Conservation (phyloP, 2,888 invertebrate genomes). For the Parapristionchus giblindavisi region DNA sequence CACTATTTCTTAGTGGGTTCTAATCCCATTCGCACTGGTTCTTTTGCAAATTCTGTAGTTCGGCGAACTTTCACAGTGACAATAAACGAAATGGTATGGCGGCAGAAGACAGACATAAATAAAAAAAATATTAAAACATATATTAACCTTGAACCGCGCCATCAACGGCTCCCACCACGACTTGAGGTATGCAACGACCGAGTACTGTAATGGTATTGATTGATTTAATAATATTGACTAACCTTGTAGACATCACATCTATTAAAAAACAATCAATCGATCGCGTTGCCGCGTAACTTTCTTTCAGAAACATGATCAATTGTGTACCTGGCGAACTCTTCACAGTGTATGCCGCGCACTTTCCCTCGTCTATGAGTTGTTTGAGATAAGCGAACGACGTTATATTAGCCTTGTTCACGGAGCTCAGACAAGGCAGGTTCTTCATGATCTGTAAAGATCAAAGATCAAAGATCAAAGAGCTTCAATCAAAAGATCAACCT, state of each 20-base stretch:
- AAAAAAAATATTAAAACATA: too few species aligned
- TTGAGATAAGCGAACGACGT: constrained; percentile 52
- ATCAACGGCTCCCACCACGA: constrained; percentile 58
- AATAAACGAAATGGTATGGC: too few species aligned
- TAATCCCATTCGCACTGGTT: too few species aligned
- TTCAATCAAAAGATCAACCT: neutral
- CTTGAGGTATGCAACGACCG: constrained; percentile 65
- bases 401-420: constrained; percentile 53
- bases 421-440: constrained; percentile 55
- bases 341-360: constrained; percentile 64
- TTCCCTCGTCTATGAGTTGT: constrained; percentile 48
- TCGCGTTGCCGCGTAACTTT: neutral
- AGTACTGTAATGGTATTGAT: constrained; percentile 55
- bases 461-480: too few species aligned
- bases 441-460: constrained; percentile 43
- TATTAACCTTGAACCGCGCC: constrained; percentile 36
- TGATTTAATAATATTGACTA: neutral
- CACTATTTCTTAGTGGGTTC: too few species aligned
- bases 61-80: too few species aligned
- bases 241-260: neutral
- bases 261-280: neutral
- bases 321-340: constrained; percentile 58
- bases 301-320: neutral
- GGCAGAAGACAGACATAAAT: too few species aligned
- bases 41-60: too few species aligned